Conservation (phyloP, 2,113 vertebrate species). For the Varanus komodoensis region DNA sequence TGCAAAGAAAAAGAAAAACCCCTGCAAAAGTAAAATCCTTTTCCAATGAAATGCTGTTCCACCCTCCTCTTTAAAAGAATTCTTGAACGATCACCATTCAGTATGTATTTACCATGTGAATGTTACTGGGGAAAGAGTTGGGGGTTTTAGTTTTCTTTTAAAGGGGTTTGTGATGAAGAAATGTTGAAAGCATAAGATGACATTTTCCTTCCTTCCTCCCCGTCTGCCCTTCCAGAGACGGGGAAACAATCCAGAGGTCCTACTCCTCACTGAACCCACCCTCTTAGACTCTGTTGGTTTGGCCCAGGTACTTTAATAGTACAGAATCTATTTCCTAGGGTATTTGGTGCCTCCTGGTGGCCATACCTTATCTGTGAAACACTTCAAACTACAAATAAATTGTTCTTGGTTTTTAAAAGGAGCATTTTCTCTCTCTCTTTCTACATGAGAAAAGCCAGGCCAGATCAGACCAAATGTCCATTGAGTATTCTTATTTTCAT, state of each 20-base stretch:
- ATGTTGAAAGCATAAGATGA: not conserved
- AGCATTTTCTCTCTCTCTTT: not conserved
- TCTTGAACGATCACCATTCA: not conserved
- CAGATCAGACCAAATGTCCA: no score
- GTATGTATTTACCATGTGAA: not conserved
- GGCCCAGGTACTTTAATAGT: not conserved
- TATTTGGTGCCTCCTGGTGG: constrained; percentile 23
- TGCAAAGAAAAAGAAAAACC: not conserved
- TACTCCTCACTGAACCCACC: not conserved
- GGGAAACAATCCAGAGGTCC: not conserved
- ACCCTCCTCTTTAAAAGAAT: not conserved
- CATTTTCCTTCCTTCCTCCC: not conserved
- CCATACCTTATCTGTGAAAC: constrained; percentile 17
- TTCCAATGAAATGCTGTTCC: not conserved
- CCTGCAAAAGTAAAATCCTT: not conserved
- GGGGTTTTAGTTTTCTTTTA: not conserved
- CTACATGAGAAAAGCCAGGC: not conserved
- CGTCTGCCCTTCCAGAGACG: not conserved
- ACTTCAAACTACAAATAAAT: constrained; percentile 21
- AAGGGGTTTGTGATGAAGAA: not conserved
- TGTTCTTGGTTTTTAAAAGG: constrained; percentile 16
- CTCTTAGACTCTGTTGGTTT: not conserved
- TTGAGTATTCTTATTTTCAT: no score
- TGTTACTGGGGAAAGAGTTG: not conserved
- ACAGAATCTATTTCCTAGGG: not conserved